Base-by-base conservation (phyloP, 2,888 invertebrate species). In the Caenorhabditis angaria region DNA sequence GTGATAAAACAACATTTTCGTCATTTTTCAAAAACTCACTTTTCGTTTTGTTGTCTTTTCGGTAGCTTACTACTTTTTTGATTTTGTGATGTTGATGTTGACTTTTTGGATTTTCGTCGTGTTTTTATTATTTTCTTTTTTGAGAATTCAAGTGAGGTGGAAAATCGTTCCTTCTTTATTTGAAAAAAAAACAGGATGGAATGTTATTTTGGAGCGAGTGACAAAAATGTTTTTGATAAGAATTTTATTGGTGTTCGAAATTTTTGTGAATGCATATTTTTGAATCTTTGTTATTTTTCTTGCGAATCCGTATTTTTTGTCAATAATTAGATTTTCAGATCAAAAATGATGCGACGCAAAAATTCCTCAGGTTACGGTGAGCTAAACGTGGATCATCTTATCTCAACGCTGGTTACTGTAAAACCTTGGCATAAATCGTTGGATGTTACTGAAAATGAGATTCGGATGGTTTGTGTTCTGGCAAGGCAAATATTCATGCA, bases 371-470 rank as follows among this genome's bases (percentile, higher is more conserved):
- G 75, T 65, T 82, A 80, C 65, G 82, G 79, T 47, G 78, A 83
- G 65, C 67, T 86, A 27, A 83, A 86, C 69, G 77, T 86, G 27
- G 84, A 86, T 65, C 72, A 81, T 53, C 69, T 86, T 50, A 86
- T 86, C 51, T 68, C 70, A 35, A 81, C 83, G 12, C 78, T 86
- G 22, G 76, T 82, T 1, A 76, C 79, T 57, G 82, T 78, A 56
- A 83, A 83, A 60, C 81, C 82, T 32, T 83, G 82, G 82, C 85
- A 85, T 57, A 81, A 80, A 61, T 78, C 77, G 29, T 54, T 86
- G 41, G 86, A 86, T 65, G 78, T 86, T 18, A 75, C 82, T n/a
- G 86, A 86, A 70, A 80, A 79, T 54, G 86, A 86, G 66, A 82
- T 86, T 32, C 80, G 82, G 25, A 82, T 84, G 80, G 71, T 86